These are phyloP conservation scores for Abrostola triplasia DNA, from an alignment of 2,888 invertebrate species.

Conservation along the genomic window DNA sequence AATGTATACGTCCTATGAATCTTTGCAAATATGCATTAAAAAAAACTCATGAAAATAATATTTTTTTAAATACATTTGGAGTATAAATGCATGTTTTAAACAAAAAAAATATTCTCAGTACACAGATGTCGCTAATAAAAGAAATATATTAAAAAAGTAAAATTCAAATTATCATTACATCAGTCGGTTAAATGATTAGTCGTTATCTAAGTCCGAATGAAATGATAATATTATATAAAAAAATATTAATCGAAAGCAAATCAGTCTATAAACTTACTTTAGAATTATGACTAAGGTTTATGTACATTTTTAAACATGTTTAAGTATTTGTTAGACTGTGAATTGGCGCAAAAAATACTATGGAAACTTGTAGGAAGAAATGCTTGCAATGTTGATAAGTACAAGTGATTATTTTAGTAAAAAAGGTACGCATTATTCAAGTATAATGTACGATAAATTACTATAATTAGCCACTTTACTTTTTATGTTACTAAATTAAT, in stretches of 20 bases:
- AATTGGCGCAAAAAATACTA: slow-evolving; percentile 57
- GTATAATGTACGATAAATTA: no score
- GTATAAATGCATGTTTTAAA: background rate
- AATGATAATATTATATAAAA: slow-evolving; percentile 59
- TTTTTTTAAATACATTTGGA: slow-evolving; percentile 28
- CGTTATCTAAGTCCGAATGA: slow-evolving; percentile 66
- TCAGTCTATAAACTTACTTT: slow-evolving; percentile 86
- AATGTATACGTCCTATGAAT: slow-evolving; percentile 6
- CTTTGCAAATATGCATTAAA: slow-evolving; percentile 13
- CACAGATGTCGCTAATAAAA: slow-evolving; percentile 15
- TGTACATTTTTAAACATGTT: slow-evolving; percentile 71
- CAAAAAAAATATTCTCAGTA: background rate
- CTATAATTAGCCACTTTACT: background rate
- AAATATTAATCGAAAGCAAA: slow-evolving; percentile 78
- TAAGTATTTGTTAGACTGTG: slow-evolving; percentile 47
- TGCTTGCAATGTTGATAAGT: background rate
- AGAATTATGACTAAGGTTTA: slow-evolving; percentile 77
- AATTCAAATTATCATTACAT: slow-evolving; percentile 70
- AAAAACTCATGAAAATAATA: slow-evolving; percentile 33
- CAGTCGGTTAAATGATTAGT: slow-evolving; percentile 77
- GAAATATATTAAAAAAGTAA: slow-evolving; percentile 36
- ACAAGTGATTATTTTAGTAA: no score
- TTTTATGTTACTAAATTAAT: background rate
- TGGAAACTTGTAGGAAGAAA: background rate
- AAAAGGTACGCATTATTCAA: no score